Base-by-base conservation (phyloP, 1,140 invertebrate genomes). In the Medauroidea extradentata region DNA sequence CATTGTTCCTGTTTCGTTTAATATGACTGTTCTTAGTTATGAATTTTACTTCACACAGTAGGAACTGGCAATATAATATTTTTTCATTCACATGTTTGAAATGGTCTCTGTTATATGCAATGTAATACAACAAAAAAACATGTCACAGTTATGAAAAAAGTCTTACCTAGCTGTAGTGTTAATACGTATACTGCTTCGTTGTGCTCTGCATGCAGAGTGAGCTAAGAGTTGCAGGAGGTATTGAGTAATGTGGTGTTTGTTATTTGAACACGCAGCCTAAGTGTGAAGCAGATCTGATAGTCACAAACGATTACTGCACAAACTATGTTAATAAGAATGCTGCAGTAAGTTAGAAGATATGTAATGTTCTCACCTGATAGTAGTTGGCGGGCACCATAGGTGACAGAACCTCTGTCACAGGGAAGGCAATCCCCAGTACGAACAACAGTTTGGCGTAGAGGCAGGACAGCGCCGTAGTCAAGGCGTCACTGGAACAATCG, bases 371-470 rank as follows among this genome's bases (percentile, higher is more conserved):
- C 75, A 85, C 84, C 79, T 85, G 81, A 68, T 87, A 85, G 65
- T 84, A 83, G 27, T 79, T 78, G 18, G 82, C 76, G 18, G 83
- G 82, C 5, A 87, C 83, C 65, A 80, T 79, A 53, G 80, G 78
- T 42, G 85, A 84, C 57, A 88, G 83, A 58, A 85, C 85, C 69
- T 87, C 85, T 16, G 84, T 85, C 42, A 86, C 79, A 5, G 85
- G 85, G 64, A 87, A 83, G 16, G 84, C 83, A 51, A 89, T 81
- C 0, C 89, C 90, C 63, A 92, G 78, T 8, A 92, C 87, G 23
- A 92, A 85, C 43, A 93, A 69, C 4, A 91, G 73, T 69, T 91
- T 90, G 3, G 84, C 87, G 74, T 92, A 93, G 2, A 92, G 74
- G 1, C 87, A 88, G 64, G 88, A 90, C 52, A 91, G 70, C 38